A percentile compares a stretch with the other conserved stretches of the same genome.
These are phyloP conservation scores for Drosophila gunungcola DNA, from an alignment of 1,140 invertebrate species.

Conservation along the genomic window DNA sequence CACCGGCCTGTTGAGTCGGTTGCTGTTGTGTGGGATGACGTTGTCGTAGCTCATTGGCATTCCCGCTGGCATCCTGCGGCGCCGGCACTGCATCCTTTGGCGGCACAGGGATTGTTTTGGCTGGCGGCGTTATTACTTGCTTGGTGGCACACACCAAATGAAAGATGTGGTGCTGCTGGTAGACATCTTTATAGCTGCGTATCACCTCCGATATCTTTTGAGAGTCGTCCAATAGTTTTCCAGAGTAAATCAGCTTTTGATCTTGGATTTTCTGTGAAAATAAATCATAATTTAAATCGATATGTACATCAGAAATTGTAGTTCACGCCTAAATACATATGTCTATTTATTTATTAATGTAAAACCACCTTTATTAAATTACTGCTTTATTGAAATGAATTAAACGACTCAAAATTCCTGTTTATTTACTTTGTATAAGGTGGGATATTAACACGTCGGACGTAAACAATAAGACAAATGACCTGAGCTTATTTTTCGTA, in stretches of 20 bases:
- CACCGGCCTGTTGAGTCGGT: constrained; percentile 12
- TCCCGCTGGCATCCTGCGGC: constrained; percentile 37
- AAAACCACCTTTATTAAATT: background rate
- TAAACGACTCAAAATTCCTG: background rate
- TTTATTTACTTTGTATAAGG: background rate
- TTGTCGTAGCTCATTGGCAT: constrained; percentile 84
- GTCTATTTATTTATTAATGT: too few species aligned
- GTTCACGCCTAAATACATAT: too few species aligned
- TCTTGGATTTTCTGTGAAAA: constrained; percentile 88
- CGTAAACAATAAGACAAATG: background rate
- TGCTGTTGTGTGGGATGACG: constrained; percentile 69
- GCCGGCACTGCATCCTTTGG: constrained; percentile 24
- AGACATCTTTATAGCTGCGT: constrained; percentile 88
- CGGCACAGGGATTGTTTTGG: constrained; percentile 51
- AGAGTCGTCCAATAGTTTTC: constrained; percentile 92
- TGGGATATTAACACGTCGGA: background rate
- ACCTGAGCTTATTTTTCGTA: background rate
- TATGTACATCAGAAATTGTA: too few species aligned
- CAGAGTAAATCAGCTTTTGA: constrained; percentile 96
- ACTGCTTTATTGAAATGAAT: background rate
- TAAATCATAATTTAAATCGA: background rate
- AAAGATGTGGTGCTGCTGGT: constrained; percentile 90
- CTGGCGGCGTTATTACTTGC: constrained; percentile 64
- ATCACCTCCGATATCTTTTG: constrained; percentile 92
- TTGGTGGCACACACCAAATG: constrained; percentile 91